Evolutionary conservation across 2,113 vertebrate genomes (phyloP).

Genomic region (Glaucomys volans): DNA sequence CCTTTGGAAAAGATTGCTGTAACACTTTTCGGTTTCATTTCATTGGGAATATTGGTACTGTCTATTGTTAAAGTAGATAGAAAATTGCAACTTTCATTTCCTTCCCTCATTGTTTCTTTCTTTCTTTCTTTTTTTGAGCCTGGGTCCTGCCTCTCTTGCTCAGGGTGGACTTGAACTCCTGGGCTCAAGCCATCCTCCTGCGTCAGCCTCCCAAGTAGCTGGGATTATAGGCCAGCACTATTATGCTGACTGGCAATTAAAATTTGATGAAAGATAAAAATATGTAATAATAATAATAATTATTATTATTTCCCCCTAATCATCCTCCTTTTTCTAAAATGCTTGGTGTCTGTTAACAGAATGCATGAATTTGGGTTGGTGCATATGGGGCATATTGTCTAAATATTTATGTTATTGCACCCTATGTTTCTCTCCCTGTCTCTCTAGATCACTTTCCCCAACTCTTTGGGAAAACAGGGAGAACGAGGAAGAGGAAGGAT

Average conservation of each 20-base stretch:
- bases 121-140: neutral
- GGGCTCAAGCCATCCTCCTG: neutral
- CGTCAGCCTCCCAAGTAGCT: neutral
- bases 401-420: neutral
- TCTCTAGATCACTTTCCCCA: neutral
- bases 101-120: neutral
- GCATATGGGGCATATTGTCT: neutral
- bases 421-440: neutral
- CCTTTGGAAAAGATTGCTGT: neutral
- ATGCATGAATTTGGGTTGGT: neutral
- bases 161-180: neutral
- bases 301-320: neutral
- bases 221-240: too few species aligned
- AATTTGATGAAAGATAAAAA: neutral
- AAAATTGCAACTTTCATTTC: neutral
- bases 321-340: neutral
- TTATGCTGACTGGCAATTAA: neutral
- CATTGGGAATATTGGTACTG: neutral
- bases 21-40: neutral
- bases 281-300: neutral
- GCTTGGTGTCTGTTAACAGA: neutral
- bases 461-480: neutral
- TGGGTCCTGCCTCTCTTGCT: neutral
- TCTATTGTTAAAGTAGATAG: neutral
- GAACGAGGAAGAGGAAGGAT: neutral